phyloP scores from a whole-genome alignment of 2,113 vertebrate genomes.

The Rana temporaria region DNA sequence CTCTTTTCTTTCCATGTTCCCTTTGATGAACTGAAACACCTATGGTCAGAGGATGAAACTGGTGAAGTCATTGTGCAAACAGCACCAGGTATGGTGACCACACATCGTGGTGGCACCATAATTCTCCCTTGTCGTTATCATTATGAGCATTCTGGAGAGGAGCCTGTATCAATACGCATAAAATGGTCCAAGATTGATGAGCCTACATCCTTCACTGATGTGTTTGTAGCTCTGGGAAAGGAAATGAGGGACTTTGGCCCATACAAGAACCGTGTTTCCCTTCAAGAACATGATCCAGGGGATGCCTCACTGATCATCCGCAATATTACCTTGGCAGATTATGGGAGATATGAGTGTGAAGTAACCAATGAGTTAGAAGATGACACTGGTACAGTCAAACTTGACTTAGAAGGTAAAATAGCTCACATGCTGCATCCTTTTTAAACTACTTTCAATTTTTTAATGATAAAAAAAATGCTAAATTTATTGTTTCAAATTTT shows the following conservation, averaged over 20 bases:
- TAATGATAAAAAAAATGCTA: not conserved
- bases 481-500: not conserved
- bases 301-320: constrained; percentile 92
- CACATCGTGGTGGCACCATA: constrained; percentile 91
- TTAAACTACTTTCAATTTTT: not conserved
- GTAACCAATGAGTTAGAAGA: constrained; percentile 95
- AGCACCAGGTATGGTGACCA: constrained; percentile 90
- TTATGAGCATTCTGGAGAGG: constrained; percentile 80
- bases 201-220: constrained; percentile 84
- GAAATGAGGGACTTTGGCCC: constrained; percentile 82
- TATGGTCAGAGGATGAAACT: constrained; percentile 82
- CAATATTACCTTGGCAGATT: constrained; percentile 92
- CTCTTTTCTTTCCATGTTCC: not conserved
- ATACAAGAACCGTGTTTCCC: constrained; percentile 82
- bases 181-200: constrained; percentile 95
- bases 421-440: not conserved
- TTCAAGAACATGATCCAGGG: constrained; percentile 80
- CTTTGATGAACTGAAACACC: not conserved
- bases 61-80: constrained; percentile 93
- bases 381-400: constrained; percentile 89
- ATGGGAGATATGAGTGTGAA: constrained; percentile 94
- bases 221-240: constrained; percentile 89
- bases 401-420: constrained; percentile 88
- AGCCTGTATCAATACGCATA: constrained; percentile 83
- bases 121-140: constrained; percentile 92